Percentiles rank a stretch among this genome's conserved stretches.
Evolutionary conservation across 2,888 invertebrate genomes (phyloP).

Genomic region (Ophraella communa): DNA sequence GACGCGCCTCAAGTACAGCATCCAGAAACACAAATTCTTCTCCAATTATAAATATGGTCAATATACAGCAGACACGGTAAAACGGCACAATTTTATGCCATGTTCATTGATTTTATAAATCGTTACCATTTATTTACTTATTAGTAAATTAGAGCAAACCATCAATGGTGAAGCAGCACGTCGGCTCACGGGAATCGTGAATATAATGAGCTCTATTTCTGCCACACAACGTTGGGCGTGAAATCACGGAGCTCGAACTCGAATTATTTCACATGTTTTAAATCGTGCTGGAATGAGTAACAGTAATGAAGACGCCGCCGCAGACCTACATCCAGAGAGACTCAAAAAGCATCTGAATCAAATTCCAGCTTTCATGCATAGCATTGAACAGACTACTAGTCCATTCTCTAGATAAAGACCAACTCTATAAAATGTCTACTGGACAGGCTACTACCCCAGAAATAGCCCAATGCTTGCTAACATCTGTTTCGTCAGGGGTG

Average conservation of each 20-base stretch:
- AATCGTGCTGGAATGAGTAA: constrained; percentile 17
- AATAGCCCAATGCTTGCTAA: constrained; percentile 12
- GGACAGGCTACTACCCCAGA: constrained; percentile 15
- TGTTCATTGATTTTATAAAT: constrained; percentile 10
- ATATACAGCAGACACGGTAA: constrained; percentile 9
- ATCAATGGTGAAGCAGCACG: constrained; percentile 34
- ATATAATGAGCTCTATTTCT: constrained; percentile 15
- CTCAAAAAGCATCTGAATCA: constrained; percentile 9
- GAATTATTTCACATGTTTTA: constrained; percentile 34
- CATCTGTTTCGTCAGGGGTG: constrained; percentile 7
- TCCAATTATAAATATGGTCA: constrained; percentile 7
- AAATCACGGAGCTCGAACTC: constrained; percentile 36
- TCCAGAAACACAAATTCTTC: constrained; percentile 4
- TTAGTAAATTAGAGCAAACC: constrained; percentile 33
- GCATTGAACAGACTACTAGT: constrained; percentile 5
- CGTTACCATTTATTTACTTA: constrained; percentile 18
- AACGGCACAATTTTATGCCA: constrained; percentile 9
- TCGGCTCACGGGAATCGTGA: constrained; percentile 29
- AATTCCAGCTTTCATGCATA: constrained; percentile 7
- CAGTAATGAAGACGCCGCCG: constrained; percentile 30
- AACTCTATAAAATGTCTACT: constrained; percentile 21
- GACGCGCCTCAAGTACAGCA: background rate
- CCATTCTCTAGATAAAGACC: constrained; percentile 21
- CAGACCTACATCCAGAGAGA: constrained; percentile 27
- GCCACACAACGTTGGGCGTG: constrained; percentile 46